Evolutionary conservation across 2,113 vertebrate genomes (phyloP).

Genomic region (Chaenocephalus aceratus): DNA sequence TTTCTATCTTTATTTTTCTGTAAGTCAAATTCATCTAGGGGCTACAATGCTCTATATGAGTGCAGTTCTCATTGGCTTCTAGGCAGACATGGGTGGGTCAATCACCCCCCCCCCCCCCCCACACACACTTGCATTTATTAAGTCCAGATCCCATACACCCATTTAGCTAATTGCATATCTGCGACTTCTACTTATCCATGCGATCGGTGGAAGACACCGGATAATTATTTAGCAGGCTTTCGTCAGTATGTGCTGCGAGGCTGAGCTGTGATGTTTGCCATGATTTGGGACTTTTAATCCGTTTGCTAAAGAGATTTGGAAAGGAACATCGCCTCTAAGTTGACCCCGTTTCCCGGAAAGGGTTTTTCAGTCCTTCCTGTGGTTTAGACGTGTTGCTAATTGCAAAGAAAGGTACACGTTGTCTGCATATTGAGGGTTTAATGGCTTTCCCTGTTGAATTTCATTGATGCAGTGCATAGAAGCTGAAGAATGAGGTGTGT

Average conservation of each 20-base stretch:
- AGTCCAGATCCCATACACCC: slow-evolving; percentile 50
- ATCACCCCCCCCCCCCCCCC: not conserved
- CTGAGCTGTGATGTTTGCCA: slow-evolving; percentile 40
- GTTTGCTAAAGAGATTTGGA: not conserved
- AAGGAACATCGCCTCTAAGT: slow-evolving; percentile 8
- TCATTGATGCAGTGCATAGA: not conserved
- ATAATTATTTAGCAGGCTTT: slow-evolving; percentile 42
- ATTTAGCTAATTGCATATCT: slow-evolving; percentile 74
- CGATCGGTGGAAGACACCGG: slow-evolving; percentile 38
- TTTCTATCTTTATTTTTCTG: not conserved
- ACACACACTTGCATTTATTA: slow-evolving; percentile 44
- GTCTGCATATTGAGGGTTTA: not conserved
- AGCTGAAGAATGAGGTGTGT: not conserved
- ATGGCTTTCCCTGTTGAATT: not conserved
- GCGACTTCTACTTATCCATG: slow-evolving; percentile 45
- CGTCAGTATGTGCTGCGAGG: slow-evolving; percentile 22
- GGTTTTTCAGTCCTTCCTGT: slow-evolving; percentile 4
- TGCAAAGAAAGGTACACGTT: not conserved
- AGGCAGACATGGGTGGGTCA: slow-evolving; percentile 13
- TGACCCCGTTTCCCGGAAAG: not conserved
- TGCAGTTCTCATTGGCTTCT: slow-evolving; percentile 26
- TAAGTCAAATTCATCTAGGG: not conserved
- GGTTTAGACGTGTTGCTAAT: not conserved
- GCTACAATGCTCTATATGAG: slow-evolving; percentile 24
- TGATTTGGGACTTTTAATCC: slow-evolving; percentile 38